phyloP scores from a whole-genome alignment of 92 coral and sea anemone genomes.

The Zoanthus gigantus region DNA sequence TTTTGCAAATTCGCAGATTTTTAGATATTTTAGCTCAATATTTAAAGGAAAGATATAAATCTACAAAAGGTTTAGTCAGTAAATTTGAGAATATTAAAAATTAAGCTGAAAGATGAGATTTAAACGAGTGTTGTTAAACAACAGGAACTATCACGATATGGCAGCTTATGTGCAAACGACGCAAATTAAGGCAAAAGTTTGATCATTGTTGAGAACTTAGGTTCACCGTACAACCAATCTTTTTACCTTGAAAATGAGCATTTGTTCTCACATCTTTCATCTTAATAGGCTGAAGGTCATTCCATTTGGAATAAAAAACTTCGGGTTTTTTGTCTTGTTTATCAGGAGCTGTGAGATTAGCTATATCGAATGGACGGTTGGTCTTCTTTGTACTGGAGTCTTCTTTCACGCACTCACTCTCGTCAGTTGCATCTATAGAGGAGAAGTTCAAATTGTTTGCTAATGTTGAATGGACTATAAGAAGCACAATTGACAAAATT shows the following conservation, averaged over 20 bases:
- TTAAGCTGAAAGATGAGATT: conserved; percentile 34
- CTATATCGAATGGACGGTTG: conserved; percentile 89
- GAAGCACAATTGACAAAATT: conserved; percentile 23
- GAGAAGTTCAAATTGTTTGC: conserved; percentile 3
- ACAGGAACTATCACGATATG: conserved; percentile 32
- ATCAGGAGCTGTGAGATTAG: conserved; percentile 83
- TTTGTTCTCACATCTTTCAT: conserved; percentile 1
- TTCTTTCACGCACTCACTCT: conserved; percentile 35
- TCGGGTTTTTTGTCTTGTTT: conserved; percentile 61
- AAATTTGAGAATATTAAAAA: conserved; percentile 32
- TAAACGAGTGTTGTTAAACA: conserved; percentile 28
- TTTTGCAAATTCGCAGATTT: conserved; percentile 34
- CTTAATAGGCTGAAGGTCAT: conserved; percentile 12
- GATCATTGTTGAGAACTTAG: conserved; percentile 11
- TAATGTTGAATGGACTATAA: neutral
- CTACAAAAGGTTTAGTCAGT: conserved; percentile 17
- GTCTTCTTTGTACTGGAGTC: conserved; percentile 48
- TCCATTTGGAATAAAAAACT: conserved; percentile 8
- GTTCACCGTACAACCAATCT: conserved; percentile 8
- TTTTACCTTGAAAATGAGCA: conserved; percentile 31
- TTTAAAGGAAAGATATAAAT: conserved; percentile 3
- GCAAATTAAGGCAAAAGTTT: conserved; percentile 27
- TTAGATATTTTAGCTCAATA: neutral
- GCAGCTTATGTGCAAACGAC: conserved; percentile 12
- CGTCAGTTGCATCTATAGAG: conserved; percentile 39